Percentiles rank a stretch among this genome's conserved stretches.
These are phyloP conservation scores for Sakesphorus luctuosus DNA, from an alignment of 2,113 vertebrate species.

Conservation along the genomic window DNA sequence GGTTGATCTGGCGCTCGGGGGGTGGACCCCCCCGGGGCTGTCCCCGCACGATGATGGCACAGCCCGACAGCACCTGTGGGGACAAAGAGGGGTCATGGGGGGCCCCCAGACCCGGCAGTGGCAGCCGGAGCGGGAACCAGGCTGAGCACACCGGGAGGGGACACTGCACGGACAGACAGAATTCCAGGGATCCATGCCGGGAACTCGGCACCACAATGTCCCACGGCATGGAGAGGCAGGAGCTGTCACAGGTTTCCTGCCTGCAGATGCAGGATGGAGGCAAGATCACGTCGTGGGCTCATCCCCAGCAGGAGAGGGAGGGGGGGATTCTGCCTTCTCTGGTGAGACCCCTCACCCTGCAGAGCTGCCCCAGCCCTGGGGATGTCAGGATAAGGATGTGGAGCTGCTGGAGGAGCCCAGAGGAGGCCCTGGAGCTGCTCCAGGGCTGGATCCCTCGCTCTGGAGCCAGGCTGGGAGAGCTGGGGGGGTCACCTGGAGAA, in stretches of 20 bases:
- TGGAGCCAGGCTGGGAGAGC: background rate
- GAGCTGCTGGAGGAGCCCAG: background rate
- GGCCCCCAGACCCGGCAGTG: fast-evolving
- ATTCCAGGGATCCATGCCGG: background rate
- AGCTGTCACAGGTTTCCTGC: background rate
- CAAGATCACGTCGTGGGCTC: background rate
- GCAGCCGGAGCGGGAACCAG: background rate
- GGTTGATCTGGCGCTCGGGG: conserved; percentile 95
- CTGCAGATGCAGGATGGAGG: background rate
- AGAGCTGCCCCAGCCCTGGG: background rate
- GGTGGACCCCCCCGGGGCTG: conserved; percentile 94
- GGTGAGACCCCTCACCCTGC: background rate
- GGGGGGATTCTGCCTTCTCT: background rate
- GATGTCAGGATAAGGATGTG: background rate
- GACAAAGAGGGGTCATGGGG: background rate
- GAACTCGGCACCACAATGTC: fast-evolving
- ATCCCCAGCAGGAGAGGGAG: fast-evolving
- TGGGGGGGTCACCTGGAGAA: background rate
- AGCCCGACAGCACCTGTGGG: conserved; percentile 90
- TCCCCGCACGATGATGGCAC: conserved; percentile 96
- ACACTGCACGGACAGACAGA: fast-evolving
- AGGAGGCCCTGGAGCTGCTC: background rate
- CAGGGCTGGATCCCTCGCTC: background rate
- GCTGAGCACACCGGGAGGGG: fast-evolving
- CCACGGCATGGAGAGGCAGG: fast-evolving